Evolutionary conservation across 1,140 invertebrate genomes (phyloP).

Genomic region (Sesamia nonagrioides): DNA sequence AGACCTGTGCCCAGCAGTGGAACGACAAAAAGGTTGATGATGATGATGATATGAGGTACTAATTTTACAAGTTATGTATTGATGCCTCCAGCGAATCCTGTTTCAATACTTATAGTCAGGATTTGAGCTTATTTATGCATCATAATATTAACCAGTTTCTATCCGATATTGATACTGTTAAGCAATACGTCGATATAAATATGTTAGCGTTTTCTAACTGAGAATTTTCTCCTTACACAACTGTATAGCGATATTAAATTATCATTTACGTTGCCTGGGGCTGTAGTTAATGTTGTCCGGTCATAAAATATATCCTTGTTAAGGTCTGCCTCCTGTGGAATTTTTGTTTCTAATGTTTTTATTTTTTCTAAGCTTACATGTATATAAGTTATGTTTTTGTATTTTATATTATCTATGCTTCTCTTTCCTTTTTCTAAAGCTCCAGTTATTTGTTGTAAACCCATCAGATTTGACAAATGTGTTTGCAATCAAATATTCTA

Average conservation of each 20-base stretch:
- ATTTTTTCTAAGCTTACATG: background rate
- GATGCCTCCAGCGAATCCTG: conserved; percentile 16
- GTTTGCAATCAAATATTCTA: background rate
- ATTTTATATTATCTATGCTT: background rate
- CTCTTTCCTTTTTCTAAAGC: background rate
- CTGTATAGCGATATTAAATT: conserved; percentile 34
- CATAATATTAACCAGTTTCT: conserved; percentile 26
- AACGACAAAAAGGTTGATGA: too few species aligned
- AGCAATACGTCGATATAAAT: conserved; percentile 38
- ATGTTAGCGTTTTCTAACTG: conserved; percentile 22
- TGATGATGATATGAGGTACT: too few species aligned
- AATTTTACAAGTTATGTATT: conserved; percentile 6
- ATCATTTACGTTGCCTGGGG: conserved; percentile 29
- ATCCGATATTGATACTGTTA: conserved; percentile 26
- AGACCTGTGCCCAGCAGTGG: too few species aligned
- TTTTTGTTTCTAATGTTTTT: conserved; percentile 22
- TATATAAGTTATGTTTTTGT: background rate
- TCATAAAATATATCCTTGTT: conserved; percentile 14
- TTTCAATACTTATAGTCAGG: conserved; percentile 20
- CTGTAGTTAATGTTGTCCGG: conserved; percentile 21
- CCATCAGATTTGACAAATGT: background rate
- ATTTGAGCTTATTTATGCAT: conserved; percentile 26
- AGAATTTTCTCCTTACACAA: conserved; percentile 16
- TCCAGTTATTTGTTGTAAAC: background rate
- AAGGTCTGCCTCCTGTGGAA: background rate